Evolutionary conservation across 2,888 invertebrate genomes (phyloP).

Genomic region (Corbicula japonica): DNA sequence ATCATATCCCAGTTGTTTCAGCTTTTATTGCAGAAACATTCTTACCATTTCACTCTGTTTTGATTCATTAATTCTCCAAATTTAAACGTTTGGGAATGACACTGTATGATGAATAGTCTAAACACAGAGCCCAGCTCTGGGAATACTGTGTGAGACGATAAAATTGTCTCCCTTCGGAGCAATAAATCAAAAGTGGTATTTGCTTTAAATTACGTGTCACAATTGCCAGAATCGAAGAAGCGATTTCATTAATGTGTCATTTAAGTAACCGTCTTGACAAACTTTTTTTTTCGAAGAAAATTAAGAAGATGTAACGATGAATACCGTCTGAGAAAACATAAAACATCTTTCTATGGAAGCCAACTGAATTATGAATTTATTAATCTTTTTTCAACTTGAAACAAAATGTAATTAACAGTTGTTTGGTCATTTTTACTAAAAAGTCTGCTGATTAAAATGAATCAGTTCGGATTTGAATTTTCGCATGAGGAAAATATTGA

Average conservation of each 20-base stretch:
- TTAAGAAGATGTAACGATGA: too few relatives aligned
- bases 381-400: too few relatives aligned
- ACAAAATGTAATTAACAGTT: too few relatives aligned
- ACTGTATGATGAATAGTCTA: conserved; percentile 56
- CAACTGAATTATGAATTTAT: too few relatives aligned
- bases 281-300: neutral
- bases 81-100: conserved; percentile 67
- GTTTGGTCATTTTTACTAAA: too few relatives aligned
- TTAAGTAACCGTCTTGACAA: conserved; percentile 14
- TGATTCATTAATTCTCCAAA: conserved; percentile 70
- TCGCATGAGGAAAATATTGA: too few relatives aligned
- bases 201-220: conserved; percentile 72
- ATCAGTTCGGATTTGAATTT: too few relatives aligned
- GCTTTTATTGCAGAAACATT: too few relatives aligned
- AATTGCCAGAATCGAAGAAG: conserved; percentile 41
- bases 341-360: too few relatives aligned
- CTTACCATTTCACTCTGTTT: conserved; percentile 51
- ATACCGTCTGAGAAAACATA: too few relatives aligned
- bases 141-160: conserved; percentile 56
- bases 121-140: conserved; percentile 47
- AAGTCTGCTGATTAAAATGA: too few relatives aligned
- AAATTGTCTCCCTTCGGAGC: conserved; percentile 64
- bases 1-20: conserved; percentile 11
- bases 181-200: conserved; percentile 69
- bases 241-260: conserved; percentile 36